Base-by-base conservation (phyloP, 2,888 invertebrate genomes). In the Drosophila putrida region DNA sequence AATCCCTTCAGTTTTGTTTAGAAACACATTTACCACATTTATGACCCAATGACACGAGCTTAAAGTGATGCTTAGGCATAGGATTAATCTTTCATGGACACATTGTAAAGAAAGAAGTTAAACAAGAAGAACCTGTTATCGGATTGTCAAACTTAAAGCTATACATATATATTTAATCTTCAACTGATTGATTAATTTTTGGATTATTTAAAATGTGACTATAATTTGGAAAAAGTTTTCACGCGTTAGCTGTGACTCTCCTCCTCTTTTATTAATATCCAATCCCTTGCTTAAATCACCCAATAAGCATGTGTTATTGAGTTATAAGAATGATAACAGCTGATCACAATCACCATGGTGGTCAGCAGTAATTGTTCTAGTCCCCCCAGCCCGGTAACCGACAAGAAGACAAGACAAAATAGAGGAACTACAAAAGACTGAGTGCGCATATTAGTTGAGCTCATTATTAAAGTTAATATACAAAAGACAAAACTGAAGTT, bases 371-470 rank as follows among this genome's bases (percentile, higher is more conserved):
- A 50, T 50, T 55, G 61, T 39, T 53, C 63, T 53, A 55, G 39
- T 51, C 51, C 51, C 50, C 67, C 53, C 58, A 63, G 41, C 75
- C 75, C 69, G 78, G 73, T 64, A 63, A 75, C 66, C 74, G 71
- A 76, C 71, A 68, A 69, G 71, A 82, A 89, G 69, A 83, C 79
- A 81, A 80, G 81, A 87, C 83, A 78, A 88, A 86, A 88, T 90
- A 84, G 86, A 77, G 82, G 85, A 88, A 90, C 83, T 88, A 82
- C 88, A 90, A 90, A 90, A 91, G 90, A 91, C 91, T 90, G 91
- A 90, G 90, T 90, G 90, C 81, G 87, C 81, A 88, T 89, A 89
- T 85, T 88, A 88, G 84, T 88, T 88, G 86, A 87, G 88, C 86
- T 89, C 89, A 88, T 88, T 76, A 87, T 86, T 83, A 86, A 84